These are phyloP conservation scores for Aphelenchoides fujianensis DNA, from an alignment of 1,140 invertebrate species.

Conservation along the genomic window DNA sequence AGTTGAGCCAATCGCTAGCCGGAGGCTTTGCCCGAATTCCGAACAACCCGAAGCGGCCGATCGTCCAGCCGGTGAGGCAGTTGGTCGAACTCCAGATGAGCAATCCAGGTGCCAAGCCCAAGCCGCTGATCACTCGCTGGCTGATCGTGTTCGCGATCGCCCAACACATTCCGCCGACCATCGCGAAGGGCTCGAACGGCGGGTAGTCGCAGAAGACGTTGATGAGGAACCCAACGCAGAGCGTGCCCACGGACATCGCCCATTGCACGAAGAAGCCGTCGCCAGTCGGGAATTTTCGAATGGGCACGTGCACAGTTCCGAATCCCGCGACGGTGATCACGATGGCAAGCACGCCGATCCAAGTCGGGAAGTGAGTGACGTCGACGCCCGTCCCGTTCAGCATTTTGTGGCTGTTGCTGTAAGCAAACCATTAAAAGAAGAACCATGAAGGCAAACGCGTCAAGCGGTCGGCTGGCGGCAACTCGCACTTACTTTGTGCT, in stretches of 20 bases:
- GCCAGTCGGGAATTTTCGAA: slow-evolving; percentile 16
- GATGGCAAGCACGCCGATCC: neutral
- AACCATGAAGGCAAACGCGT: too few species aligned
- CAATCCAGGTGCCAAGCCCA: slow-evolving; percentile 35
- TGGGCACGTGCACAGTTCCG: slow-evolving; percentile 22
- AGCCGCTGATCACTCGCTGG: slow-evolving; percentile 30
- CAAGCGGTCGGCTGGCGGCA: too few species aligned
- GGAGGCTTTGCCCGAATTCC: slow-evolving; percentile 30
- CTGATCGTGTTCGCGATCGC: slow-evolving; percentile 28
- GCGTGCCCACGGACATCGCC: slow-evolving; percentile 31
- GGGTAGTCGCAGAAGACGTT: slow-evolving; percentile 29
- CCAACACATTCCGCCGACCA: slow-evolving; percentile 27
- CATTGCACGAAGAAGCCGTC: slow-evolving; percentile 38
- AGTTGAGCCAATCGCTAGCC: slow-evolving; percentile 24
- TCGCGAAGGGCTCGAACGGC: slow-evolving; percentile 5
- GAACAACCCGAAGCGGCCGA: slow-evolving; percentile 38
- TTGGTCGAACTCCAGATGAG: slow-evolving; percentile 43
- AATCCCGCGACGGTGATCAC: neutral
- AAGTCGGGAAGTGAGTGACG: too few species aligned
- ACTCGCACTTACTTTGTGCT: too few species aligned
- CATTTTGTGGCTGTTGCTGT: too few species aligned
- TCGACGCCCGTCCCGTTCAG: too few species aligned
- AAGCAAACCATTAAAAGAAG: too few species aligned
- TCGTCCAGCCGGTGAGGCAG: slow-evolving; percentile 40
- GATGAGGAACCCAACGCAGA: slow-evolving; percentile 28